These are phyloP conservation scores for Atethmia centrago DNA, from an alignment of 2,888 invertebrate species.

Conservation along the genomic window DNA sequence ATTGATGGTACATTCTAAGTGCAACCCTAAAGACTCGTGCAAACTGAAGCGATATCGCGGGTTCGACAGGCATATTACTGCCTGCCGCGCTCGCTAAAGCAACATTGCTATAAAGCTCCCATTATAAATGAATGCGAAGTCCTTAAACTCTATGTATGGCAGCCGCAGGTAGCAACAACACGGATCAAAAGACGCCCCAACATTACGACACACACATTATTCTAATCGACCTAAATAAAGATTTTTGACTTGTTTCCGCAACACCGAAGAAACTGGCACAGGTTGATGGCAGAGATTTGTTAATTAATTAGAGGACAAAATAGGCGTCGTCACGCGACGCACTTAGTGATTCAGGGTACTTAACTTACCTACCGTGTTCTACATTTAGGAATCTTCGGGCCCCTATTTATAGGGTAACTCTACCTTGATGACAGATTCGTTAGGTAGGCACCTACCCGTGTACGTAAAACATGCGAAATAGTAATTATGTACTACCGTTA, in stretches of 20 bases:
- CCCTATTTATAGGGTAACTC: conserved; percentile 46
- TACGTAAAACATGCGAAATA: conserved; percentile 56
- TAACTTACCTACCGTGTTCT: conserved; percentile 69
- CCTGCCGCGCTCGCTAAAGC: not conserved
- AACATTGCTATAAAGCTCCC: not conserved
- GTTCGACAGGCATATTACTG: no score
- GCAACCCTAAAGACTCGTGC: no score
- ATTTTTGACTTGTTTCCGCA: conserved; percentile 64
- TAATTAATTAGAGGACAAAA: conserved; percentile 85
- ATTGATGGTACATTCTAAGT: not conserved
- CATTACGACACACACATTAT: conserved; percentile 58
- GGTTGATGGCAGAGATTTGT: conserved; percentile 83
- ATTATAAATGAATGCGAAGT: not conserved
- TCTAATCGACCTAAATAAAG: conserved; percentile 66
- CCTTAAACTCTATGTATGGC: not conserved
- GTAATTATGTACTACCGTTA: conserved; percentile 50
- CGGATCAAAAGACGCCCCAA: conserved; percentile 26
- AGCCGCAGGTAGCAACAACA: conserved; percentile 9
- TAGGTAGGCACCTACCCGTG: conserved; percentile 8
- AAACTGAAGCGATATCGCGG: no score
- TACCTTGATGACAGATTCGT: conserved; percentile 42
- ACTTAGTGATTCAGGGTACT: conserved; percentile 73
- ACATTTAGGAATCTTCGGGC: conserved; percentile 71
- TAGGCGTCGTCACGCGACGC: conserved; percentile 82
- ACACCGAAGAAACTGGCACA: conserved; percentile 79